Evolutionary conservation across 2,113 vertebrate species (phyloP).

Genomic region (Silurus glanis): DNA sequence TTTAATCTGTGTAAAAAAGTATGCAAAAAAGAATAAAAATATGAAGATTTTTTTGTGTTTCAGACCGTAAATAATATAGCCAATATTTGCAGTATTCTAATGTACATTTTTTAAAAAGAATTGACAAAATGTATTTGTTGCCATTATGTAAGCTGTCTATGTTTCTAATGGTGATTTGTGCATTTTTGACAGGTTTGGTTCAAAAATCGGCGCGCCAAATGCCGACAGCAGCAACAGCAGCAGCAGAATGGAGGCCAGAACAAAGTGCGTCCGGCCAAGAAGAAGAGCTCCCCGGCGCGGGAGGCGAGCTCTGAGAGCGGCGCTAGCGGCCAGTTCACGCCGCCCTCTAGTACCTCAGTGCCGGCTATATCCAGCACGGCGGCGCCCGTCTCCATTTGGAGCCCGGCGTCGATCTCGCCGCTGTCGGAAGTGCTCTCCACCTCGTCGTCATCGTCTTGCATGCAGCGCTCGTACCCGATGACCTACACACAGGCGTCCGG

Average conservation of each 20-base stretch:
- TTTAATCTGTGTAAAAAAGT: not conserved
- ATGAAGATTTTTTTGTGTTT: not conserved
- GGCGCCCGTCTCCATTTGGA: conserved; percentile 98
- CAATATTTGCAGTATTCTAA: not conserved
- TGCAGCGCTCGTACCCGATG: conserved; percentile 99
- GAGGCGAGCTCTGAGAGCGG: conserved; percentile 95
- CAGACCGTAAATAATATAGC: no score
- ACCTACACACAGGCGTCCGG: conserved; percentile 96
- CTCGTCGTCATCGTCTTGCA: conserved; percentile 96
- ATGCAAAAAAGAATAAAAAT: no score
- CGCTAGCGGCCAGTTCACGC: conserved; percentile 94
- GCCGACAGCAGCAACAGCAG: conserved; percentile 95
- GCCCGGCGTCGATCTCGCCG: conserved; percentile 97
- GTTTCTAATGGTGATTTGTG: not conserved
- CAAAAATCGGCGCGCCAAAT: conserved; percentile 96
- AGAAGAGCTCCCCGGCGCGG: conserved; percentile 90
- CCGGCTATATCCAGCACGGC: conserved; percentile 90
- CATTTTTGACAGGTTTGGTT: conserved; percentile 87
- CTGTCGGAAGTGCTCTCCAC: conserved; percentile 94
- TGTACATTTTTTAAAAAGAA: not conserved
- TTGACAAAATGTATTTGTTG: no score
- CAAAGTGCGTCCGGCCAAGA: conserved; percentile 90
- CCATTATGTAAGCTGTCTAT: not conserved
- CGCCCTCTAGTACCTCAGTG: conserved; percentile 87
- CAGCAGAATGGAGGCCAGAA: conserved; percentile 87